These are phyloP conservation scores for Diorhabda elongata DNA, from an alignment of 1,140 invertebrate genomes.

Conservation along the genomic window DNA sequence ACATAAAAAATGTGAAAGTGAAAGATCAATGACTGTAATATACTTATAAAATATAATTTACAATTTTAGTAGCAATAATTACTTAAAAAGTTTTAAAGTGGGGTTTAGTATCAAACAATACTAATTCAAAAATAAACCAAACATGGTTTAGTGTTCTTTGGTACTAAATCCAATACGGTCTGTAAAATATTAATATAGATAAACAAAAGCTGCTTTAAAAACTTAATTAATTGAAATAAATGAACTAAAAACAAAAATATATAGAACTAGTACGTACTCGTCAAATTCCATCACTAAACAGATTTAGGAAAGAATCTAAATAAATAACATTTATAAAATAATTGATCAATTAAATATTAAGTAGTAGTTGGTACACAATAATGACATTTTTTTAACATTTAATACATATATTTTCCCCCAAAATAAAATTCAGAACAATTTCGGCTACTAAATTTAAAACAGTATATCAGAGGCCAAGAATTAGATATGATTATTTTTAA, in stretches of 20 bases:
- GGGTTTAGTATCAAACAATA: slow-evolving; percentile 6
- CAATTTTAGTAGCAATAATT: slow-evolving; percentile 12
- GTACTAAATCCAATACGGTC: neutral
- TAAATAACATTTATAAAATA: slow-evolving; percentile 16
- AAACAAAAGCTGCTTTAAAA: slow-evolving; percentile 13
- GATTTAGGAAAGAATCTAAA: slow-evolving; percentile 11
- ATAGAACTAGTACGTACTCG: slow-evolving; percentile 22
- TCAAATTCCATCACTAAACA: slow-evolving; percentile 19
- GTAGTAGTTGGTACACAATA: slow-evolving; percentile 4
- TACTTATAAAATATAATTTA: slow-evolving; percentile 19
- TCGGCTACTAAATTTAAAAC: neutral
- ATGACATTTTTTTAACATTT: slow-evolving; percentile 1
- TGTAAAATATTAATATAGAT: slow-evolving; percentile 8
- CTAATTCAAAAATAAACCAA: slow-evolving; percentile 9
- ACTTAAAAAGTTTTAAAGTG: neutral
- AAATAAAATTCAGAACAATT: slow-evolving; percentile 6
- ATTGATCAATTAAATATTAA: slow-evolving; percentile 1
- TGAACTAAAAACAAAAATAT: slow-evolving; percentile 6
- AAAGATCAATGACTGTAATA: slow-evolving; percentile 26
- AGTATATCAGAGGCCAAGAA: neutral
- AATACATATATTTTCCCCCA: neutral
- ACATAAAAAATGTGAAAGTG: slow-evolving; percentile 28
- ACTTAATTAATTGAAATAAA: slow-evolving; percentile 9
- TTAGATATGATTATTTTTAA: neutral
- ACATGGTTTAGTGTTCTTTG: slow-evolving; percentile 14